phyloP scores from a whole-genome alignment of 64 coral and sea anemone genomes.

The Platygyra sinensis region DNA sequence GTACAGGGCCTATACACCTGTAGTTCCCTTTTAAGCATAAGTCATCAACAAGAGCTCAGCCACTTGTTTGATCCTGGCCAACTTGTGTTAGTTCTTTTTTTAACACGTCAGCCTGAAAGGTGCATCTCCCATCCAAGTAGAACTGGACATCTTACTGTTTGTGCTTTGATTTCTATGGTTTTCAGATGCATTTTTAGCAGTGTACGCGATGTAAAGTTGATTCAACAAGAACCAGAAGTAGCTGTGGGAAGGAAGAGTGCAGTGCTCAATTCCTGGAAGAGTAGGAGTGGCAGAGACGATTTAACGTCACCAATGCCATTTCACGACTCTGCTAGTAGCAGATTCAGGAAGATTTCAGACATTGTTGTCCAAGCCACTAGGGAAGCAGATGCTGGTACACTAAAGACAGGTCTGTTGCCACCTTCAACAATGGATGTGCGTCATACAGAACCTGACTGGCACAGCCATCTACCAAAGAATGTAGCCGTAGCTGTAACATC shows the following conservation, averaged over 20 bases:
- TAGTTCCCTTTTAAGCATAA: no score
- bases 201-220: slow-evolving; percentile 74
- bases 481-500: slow-evolving; percentile 74
- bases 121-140: no score
- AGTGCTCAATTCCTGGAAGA: neutral
- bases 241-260: neutral
- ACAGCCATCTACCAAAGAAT: slow-evolving; percentile 60
- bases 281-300: slow-evolving; percentile 15
- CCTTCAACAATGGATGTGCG: slow-evolving; percentile 52
- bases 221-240: slow-evolving; percentile 62
- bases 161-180: neutral
- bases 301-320: neutral
- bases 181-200: slow-evolving; percentile 81
- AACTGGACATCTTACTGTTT: no score
- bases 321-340: neutral
- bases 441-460: slow-evolving; percentile 65
- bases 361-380: slow-evolving; percentile 1
- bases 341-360: slow-evolving; percentile 21
- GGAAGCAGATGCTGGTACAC: slow-evolving; percentile 17
- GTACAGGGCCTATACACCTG: no score
- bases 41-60: no score
- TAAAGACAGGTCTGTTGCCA: slow-evolving; percentile 15
- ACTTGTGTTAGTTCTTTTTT: no score
- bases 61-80: no score
- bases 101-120: no score